These are phyloP conservation scores for Sus scrofa DNA, from an alignment of 2,113 vertebrate species.

Conservation along the genomic window DNA sequence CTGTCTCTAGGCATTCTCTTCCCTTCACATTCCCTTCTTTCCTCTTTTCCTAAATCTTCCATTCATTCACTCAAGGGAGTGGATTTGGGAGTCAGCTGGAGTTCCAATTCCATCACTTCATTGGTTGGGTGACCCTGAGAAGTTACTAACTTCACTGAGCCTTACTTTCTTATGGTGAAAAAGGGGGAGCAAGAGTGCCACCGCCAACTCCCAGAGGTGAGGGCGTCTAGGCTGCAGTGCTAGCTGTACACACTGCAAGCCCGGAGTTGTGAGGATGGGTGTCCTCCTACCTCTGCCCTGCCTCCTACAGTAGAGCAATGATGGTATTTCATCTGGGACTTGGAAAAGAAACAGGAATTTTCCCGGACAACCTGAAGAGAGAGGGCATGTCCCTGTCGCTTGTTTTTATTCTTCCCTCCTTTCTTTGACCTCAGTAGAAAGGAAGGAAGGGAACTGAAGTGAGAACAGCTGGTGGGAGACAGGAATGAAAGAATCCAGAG, in stretches of 20 bases:
- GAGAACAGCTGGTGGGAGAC: constrained; percentile 46
- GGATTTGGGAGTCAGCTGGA: constrained; percentile 38
- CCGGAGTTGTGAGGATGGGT: background rate
- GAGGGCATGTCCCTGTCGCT: background rate
- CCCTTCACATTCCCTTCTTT: background rate
- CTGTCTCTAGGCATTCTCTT: background rate
- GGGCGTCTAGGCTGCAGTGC: background rate
- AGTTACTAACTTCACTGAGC: constrained; percentile 17
- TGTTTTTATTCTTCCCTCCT: constrained; percentile 39
- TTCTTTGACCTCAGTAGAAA: constrained; percentile 47
- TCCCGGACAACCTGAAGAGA: background rate
- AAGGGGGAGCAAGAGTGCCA: background rate
- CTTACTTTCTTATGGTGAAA: constrained; percentile 36
- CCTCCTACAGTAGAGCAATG: background rate
- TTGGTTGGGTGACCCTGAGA: background rate
- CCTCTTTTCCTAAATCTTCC: background rate
- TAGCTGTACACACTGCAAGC: background rate
- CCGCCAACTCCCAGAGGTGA: background rate
- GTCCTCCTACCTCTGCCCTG: background rate
- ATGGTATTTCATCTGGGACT: background rate
- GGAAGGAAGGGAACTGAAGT: constrained; percentile 34
- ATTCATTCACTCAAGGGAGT: background rate
- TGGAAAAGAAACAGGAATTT: constrained; percentile 21
- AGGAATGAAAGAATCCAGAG: constrained; percentile 42
- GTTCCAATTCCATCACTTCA: background rate